Evolutionary conservation across 2,113 vertebrate genomes (phyloP), one percentile per base, ranked within the genome.

Genomic region (Nibea coibor): DNA sequence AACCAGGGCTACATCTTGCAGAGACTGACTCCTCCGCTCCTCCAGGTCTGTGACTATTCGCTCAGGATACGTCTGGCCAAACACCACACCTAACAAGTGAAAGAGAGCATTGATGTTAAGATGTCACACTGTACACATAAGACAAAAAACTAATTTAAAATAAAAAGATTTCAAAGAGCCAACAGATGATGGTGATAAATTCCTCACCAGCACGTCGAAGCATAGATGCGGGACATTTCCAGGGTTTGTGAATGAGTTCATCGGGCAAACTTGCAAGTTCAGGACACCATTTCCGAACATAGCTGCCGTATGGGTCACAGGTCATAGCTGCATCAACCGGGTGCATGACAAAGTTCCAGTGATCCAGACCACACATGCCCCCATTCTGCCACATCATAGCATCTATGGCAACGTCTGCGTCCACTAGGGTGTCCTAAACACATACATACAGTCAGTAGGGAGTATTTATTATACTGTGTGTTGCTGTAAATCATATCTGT

Each of bases 351-450:
- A 94, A 95, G 82, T 95, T 95, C 94, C 94, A 95, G 78, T 95
- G 93, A 88, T 95, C 94, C 89, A 95, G 85, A 56, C 94, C 93
- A 63, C 92, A 93, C 93, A 95, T 95, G 56, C 94, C 93, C 6
- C 93, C 95, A 42, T 95, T 95, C 89, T 95, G 94, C 94, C 94
- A 95, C 94, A 94, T 95, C 94, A 94, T 92, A 12, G 94, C 93
- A 77, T 94, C 93, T 43, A 95, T 95, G 56, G 93, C 94, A 68
- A 94, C 93, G 70, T 95, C 94, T 45, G 94, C 94, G 67, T 95
- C 95, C 69, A 95, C 89, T 17, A 95, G 74, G 3, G 94, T 95
- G 87, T 95, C 94, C 94, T 95, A 62, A 65, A 80, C 9, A 67
- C 0, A 31, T 8, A 50, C 3, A 39, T 61, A 48, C 19, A 14